Conservation (phyloP, 2,113 vertebrate species). For the Gavialis gangeticus region DNA sequence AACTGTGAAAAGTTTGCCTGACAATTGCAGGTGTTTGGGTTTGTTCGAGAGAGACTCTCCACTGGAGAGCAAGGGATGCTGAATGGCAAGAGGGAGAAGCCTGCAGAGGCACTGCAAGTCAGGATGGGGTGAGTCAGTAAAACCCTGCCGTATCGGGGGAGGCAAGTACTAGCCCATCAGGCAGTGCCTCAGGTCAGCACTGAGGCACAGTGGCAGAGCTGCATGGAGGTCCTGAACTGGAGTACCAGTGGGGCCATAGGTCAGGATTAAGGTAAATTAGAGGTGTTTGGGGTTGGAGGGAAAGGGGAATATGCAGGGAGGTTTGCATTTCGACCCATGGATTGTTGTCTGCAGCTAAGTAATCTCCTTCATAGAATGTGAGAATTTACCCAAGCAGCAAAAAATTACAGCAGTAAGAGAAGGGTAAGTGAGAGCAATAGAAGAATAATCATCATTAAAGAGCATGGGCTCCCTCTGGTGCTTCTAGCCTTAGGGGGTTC, state of each 20-base stretch:
- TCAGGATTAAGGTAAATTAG: neutral
- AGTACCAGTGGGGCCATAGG: neutral
- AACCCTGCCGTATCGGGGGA: no score
- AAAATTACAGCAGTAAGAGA: neutral
- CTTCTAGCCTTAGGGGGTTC: neutral
- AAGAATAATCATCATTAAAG: neutral
- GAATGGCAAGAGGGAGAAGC: fast-evolving
- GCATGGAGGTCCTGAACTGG: neutral
- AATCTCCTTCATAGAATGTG: neutral
- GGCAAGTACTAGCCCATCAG: no score
- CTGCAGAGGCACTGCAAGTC: neutral
- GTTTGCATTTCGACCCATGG: neutral
- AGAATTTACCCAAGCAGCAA: neutral
- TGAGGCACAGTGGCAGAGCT: neutral
- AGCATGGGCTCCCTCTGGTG: fast-evolving
- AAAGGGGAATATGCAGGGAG: neutral
- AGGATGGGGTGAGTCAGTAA: no score
- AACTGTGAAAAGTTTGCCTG: neutral
- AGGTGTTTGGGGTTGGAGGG: neutral
- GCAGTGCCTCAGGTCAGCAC: neutral
- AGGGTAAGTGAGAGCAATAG: neutral
- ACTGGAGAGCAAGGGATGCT: fast-evolving
- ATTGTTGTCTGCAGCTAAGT: neutral
- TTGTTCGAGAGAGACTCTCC: neutral
- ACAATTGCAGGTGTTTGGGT: neutral